Base-by-base conservation (phyloP, 1,140 invertebrate species). In the Sarcophaga peregrina region DNA sequence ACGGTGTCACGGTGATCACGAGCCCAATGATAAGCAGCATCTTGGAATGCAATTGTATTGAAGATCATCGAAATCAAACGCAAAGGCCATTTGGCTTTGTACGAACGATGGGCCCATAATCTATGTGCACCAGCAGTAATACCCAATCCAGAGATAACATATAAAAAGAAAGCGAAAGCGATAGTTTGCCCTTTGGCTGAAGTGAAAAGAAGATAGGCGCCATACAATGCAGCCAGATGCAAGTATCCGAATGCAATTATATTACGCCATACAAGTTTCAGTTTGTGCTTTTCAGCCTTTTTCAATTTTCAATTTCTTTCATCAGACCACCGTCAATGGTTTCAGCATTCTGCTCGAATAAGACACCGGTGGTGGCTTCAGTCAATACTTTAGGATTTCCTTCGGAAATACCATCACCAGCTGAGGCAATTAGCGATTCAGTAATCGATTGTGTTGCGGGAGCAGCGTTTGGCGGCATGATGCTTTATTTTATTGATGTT, bases 1-100 rank as follows among this genome's bases (percentile, higher is more conserved):
- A n/a, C n/a, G n/a, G n/a, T n/a, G n/a, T 98, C 96, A 85, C 98
- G 93, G 91, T 99, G 98, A 90, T 99, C 98, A 82, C 98, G 92
- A 0, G 95, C 93, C 98, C 98, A 99, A 89, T 98, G 97, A 83
- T 96, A 94, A n/a, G 97, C 95, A 75, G 96, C 94, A 91, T 99
- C 98, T 96, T 98, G 91, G 90, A 97, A 96, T 15, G 98, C 96
- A 20, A 98, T 89, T 0, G 96, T 96, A 86, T 98, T 96, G 89
- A 93, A 94, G 7, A 96, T 86, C 13, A 95, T 93, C 68, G 99
- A 91, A 17, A 98, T 91, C 0, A 97, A 72, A 83, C 95, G 92
- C 3, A 98, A 91, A 37, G 97, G 97, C 92, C 95, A 94, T 90
- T 94, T 97, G 8, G 98, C 98, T 92, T 98, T 98, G 92, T 98